A percentile compares a stretch with the other conserved stretches of the same genome.
Conservation (phyloP, 2,797 vertebrate genomes). For the Allobates femoralis region DNA sequence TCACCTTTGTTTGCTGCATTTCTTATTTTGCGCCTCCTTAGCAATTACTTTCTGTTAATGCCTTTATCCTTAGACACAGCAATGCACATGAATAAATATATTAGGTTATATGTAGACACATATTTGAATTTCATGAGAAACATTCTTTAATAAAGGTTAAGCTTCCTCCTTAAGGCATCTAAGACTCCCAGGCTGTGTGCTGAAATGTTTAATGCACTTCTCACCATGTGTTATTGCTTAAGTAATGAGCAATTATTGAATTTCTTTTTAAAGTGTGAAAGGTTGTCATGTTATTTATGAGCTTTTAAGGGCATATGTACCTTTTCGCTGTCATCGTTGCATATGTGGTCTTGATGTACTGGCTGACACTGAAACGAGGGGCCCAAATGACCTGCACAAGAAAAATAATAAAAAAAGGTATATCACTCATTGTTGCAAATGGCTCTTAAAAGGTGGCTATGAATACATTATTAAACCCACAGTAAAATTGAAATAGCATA, state of each 20-base stretch:
- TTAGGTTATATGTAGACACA: slow-evolving; percentile 37
- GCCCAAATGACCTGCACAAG: slow-evolving; percentile 86
- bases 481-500: neutral
- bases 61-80: slow-evolving; percentile 15
- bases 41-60: slow-evolving; percentile 2
- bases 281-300: slow-evolving; percentile 63
- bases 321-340: slow-evolving; percentile 92
- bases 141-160: slow-evolving; percentile 56
- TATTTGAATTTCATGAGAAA: slow-evolving; percentile 56
- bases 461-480: neutral
- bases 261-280: slow-evolving; percentile 63
- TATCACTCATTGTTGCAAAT: slow-evolving; percentile 17
- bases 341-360: slow-evolving; percentile 88
- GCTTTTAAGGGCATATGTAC: slow-evolving; percentile 76
- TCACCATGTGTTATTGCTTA: slow-evolving; percentile 62
- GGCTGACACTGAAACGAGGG: slow-evolving; percentile 87
- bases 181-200: slow-evolving; percentile 44
- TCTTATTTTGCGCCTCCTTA: slow-evolving; percentile 18
- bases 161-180: slow-evolving; percentile 50
- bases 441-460: neutral
- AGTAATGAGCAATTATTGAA: slow-evolving; percentile 64
- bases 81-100: slow-evolving; percentile 50
- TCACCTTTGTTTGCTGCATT: slow-evolving; percentile 9
- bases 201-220: slow-evolving; percentile 62
- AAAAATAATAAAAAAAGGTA: slow-evolving; percentile 60